These are phyloP conservation scores for Chrysochloris asiatica DNA, from an alignment of 2,113 vertebrate species.

Conservation along the genomic window DNA sequence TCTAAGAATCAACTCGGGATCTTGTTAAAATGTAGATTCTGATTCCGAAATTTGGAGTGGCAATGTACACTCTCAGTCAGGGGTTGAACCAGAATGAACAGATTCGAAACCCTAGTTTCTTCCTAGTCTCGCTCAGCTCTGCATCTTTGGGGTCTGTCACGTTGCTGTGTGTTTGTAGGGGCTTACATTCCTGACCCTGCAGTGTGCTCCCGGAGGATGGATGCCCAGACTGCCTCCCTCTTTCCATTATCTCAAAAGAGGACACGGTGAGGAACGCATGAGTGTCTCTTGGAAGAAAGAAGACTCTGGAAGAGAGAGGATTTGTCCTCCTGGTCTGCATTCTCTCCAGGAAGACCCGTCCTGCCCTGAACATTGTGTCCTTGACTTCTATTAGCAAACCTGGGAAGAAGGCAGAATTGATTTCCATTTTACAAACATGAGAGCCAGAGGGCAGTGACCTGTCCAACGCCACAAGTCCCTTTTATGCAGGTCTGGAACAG, in stretches of 20 bases:
- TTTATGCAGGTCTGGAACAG: not conserved
- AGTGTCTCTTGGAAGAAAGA: too few relatives aligned
- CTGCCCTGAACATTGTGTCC: not conserved
- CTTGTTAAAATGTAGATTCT: not conserved
- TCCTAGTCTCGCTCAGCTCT: not conserved
- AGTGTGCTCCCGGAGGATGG: not conserved
- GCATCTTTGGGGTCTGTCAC: not conserved
- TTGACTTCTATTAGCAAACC: not conserved
- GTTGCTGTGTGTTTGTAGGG: not conserved
- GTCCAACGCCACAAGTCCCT: not conserved
- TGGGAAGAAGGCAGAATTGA: not conserved
- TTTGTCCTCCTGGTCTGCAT: not conserved
- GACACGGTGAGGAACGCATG: too few relatives aligned
- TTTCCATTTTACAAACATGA: not conserved
- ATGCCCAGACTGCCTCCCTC: not conserved
- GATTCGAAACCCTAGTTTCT: not conserved
- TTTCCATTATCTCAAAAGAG: not conserved
- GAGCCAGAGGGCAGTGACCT: not conserved
- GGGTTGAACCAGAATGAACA: not conserved
- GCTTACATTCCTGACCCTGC: too few relatives aligned
- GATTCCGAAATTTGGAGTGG: not conserved
- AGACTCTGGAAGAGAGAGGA: not conserved
- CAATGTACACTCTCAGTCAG: not conserved
- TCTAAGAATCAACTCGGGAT: not conserved
- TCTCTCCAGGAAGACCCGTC: too few relatives aligned